Evolutionary conservation across 2,113 vertebrate genomes (phyloP).

Genomic region (Eidolon helvum): DNA sequence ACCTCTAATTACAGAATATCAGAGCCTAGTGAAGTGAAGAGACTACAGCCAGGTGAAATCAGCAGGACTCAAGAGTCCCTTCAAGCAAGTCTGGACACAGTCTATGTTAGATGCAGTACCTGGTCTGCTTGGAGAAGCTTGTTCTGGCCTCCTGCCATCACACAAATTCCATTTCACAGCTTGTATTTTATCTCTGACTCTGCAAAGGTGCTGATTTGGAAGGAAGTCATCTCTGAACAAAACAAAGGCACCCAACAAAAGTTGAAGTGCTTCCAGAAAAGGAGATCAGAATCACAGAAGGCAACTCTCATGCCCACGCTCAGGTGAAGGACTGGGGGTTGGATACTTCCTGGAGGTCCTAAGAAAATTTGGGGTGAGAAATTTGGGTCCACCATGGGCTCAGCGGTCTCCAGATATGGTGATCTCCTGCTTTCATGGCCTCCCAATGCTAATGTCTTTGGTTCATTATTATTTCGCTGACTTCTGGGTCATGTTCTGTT

Average conservation of each 20-base stretch:
- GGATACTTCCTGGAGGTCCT: not conserved
- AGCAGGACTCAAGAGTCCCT: not conserved
- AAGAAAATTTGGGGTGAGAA: not conserved
- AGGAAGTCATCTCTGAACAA: not conserved
- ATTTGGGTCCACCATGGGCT: not conserved
- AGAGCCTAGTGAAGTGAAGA: not conserved
- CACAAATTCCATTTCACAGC: too few relatives aligned
- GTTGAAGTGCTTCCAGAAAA: not conserved
- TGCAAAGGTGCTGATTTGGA: not conserved
- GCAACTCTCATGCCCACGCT: not conserved
- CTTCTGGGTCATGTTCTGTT: not conserved
- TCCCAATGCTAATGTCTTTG: not conserved
- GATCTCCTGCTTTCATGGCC: not conserved
- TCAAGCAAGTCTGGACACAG: not conserved
- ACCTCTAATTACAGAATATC: not conserved
- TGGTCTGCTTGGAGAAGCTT: not conserved
- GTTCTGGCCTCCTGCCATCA: not conserved
- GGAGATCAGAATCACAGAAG: not conserved
- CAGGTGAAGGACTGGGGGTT: not conserved
- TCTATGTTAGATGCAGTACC: not conserved
- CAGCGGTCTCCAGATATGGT: not conserved
- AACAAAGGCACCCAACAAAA: not conserved
- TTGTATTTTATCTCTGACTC: not conserved
- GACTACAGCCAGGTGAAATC: not conserved
- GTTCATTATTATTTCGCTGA: not conserved